phyloP scores from a whole-genome alignment of 1,140 invertebrate species.

The Drosophila sechellia region DNA sequence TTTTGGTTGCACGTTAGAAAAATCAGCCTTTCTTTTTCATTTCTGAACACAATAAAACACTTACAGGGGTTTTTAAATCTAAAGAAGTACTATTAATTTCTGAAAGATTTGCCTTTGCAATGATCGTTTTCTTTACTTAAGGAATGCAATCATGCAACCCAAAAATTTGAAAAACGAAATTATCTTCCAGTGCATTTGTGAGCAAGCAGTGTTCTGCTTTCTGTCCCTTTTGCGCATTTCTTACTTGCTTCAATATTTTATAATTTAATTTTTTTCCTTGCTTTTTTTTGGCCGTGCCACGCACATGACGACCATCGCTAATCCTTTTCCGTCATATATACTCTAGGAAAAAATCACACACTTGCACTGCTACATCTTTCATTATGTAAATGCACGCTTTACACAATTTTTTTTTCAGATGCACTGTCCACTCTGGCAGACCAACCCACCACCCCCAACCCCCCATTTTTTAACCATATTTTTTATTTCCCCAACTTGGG shows the following conservation, averaged over 20 bases:
- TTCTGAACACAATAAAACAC: not conserved
- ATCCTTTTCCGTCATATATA: slow-evolving; percentile 65
- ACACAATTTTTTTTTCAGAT: slow-evolving; percentile 54
- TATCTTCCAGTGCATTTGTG: not conserved
- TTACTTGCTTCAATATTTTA: slow-evolving; percentile 80
- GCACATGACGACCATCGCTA: slow-evolving; percentile 75
- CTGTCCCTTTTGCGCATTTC: slow-evolving; percentile 64
- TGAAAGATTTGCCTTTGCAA: too few species aligned
- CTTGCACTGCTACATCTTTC: slow-evolving; percentile 75
- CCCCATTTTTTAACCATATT: slow-evolving; percentile 7
- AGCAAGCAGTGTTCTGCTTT: slow-evolving; percentile 8
- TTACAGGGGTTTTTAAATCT: too few species aligned
- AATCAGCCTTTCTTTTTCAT: not conserved
- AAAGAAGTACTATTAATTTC: too few species aligned
- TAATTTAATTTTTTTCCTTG: slow-evolving; percentile 70
- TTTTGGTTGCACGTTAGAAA: slow-evolving; percentile 34
- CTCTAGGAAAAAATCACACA: slow-evolving; percentile 26
- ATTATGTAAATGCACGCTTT: slow-evolving; percentile 84
- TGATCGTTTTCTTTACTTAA: too few species aligned
- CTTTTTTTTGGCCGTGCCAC: slow-evolving; percentile 37
- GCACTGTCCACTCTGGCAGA: slow-evolving; percentile 27
- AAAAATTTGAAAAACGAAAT: too few species aligned
- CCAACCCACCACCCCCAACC: slow-evolving; percentile 21
- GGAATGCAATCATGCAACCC: too few species aligned
- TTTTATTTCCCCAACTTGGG: slow-evolving; percentile 52